Conservation (phyloP, 2,888 invertebrate genomes). For the Plutella xylostella region DNA sequence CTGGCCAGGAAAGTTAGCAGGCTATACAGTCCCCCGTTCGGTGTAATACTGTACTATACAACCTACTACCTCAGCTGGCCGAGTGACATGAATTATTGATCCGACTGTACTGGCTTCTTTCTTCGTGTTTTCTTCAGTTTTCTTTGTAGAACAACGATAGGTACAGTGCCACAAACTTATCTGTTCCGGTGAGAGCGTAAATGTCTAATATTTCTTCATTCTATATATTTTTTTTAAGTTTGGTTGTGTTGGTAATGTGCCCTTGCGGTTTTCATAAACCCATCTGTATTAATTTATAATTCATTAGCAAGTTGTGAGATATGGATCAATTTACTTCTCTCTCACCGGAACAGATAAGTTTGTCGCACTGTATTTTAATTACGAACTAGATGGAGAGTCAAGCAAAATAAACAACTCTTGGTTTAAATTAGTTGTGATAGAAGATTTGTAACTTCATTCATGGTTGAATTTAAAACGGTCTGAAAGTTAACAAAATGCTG, state of each 20-base stretch:
- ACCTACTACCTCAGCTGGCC: conserved; percentile 97
- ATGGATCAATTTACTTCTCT: too few relatives aligned
- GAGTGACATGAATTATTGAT: conserved; percentile 15
- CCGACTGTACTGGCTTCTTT: conserved; percentile 35
- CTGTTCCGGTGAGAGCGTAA: too few relatives aligned
- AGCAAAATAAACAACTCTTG: too few relatives aligned
- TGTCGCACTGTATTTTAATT: too few relatives aligned
- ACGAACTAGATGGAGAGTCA: too few relatives aligned
- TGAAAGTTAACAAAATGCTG: too few relatives aligned
- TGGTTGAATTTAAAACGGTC: too few relatives aligned
- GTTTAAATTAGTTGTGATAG: too few relatives aligned
- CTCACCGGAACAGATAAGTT: too few relatives aligned
- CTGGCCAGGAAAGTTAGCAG: conserved; percentile 94
- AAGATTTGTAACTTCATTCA: too few relatives aligned
- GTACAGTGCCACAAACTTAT: too few relatives aligned
- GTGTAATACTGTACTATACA: conserved; percentile 98
- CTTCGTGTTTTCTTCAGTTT: conserved; percentile 23
- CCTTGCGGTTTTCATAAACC: neutral
- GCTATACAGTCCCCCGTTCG: conserved; percentile 91
- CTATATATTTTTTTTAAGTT: neutral
- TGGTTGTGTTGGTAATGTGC: neutral
- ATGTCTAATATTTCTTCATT: too few relatives aligned
- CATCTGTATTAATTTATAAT: neutral
- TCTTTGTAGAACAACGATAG: conserved; percentile 13
- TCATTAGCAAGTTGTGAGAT: neutral